A percentile compares a stretch with the other conserved stretches of the same genome.
These are phyloP conservation scores for Marmota monax DNA, from an alignment of 2,113 vertebrate genomes.

Conservation along the genomic window DNA sequence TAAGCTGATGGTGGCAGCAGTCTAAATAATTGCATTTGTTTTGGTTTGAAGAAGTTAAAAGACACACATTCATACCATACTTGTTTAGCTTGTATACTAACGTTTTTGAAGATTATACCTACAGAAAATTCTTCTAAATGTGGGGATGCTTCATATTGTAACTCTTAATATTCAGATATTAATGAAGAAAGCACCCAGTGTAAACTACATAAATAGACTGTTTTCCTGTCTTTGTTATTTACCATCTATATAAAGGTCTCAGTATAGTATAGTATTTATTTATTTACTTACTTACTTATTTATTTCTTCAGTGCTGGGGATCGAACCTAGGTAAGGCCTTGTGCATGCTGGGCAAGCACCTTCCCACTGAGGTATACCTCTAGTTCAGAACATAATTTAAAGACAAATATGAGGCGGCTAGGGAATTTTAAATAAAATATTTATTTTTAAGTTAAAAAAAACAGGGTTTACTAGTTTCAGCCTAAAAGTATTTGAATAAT, in stretches of 20 bases:
- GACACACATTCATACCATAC: background rate
- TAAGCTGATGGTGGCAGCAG: background rate
- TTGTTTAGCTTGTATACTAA: background rate
- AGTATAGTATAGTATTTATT: background rate
- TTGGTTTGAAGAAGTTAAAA: conserved; percentile 59
- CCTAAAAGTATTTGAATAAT: conserved; percentile 52
- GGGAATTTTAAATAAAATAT: conserved; percentile 65
- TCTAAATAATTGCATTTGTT: conserved; percentile 4
- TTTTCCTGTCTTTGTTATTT: conserved; percentile 33
- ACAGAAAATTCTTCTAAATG: conserved; percentile 36
- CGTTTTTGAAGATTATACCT: background rate
- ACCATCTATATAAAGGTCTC: background rate
- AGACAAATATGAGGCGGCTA: conserved; percentile 24
- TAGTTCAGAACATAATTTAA: conserved; percentile 36
- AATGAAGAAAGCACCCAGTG: conserved; percentile 42
- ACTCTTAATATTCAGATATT: conserved; percentile 39
- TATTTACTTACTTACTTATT: background rate
- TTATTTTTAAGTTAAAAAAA: conserved; percentile 52
- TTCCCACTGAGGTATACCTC: background rate
- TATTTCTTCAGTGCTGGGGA: background rate
- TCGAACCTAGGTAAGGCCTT: background rate
- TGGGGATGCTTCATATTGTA: background rate
- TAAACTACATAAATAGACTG: background rate
- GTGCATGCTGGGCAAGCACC: background rate
- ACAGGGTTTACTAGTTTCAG: conserved; percentile 32